A percentile compares a stretch with the other conserved stretches of the same genome.
These are phyloP conservation scores for Melanotaenia pygmaea DNA, from an alignment of 2,797 vertebrate genomes.

Conservation along the genomic window DNA sequence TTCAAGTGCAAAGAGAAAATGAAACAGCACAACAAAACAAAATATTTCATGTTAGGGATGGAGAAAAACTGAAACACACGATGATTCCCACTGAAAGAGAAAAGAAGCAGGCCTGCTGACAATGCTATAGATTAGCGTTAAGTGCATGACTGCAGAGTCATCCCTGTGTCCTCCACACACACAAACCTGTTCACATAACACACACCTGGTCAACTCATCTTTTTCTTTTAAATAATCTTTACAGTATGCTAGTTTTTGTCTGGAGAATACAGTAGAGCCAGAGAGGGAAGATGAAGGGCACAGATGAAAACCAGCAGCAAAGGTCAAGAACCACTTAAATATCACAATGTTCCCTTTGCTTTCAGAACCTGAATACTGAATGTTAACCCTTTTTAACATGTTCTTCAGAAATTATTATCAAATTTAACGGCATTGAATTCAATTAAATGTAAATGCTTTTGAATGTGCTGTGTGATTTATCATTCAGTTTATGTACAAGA, in stretches of 20 bases:
- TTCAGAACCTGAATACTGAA: neutral
- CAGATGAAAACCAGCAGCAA: constrained; percentile 6
- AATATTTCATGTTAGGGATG: neutral
- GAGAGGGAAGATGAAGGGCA: constrained; percentile 7
- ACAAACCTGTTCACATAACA: constrained; percentile 25
- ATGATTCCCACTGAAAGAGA: neutral
- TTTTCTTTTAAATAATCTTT: neutral
- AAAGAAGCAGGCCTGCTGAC: neutral
- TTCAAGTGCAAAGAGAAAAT: neutral
- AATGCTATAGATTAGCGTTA: neutral
- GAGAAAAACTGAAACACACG: neutral
- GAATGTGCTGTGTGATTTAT: neutral
- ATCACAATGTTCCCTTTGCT: neutral
- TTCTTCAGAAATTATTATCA: neutral
- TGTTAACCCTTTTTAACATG: neutral
- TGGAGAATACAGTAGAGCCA: neutral
- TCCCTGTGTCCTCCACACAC: neutral
- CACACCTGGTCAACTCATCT: constrained; percentile 30
- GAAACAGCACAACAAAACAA: neutral
- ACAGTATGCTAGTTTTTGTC: constrained; percentile 16
- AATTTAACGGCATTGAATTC: neutral
- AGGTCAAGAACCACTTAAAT: constrained; percentile 40
- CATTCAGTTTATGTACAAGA: neutral
- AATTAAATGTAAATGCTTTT: constrained; percentile 3
- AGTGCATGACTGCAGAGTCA: neutral